Conservation (phyloP, 2,888 invertebrate species). For the Pristionchus entomophagus region DNA sequence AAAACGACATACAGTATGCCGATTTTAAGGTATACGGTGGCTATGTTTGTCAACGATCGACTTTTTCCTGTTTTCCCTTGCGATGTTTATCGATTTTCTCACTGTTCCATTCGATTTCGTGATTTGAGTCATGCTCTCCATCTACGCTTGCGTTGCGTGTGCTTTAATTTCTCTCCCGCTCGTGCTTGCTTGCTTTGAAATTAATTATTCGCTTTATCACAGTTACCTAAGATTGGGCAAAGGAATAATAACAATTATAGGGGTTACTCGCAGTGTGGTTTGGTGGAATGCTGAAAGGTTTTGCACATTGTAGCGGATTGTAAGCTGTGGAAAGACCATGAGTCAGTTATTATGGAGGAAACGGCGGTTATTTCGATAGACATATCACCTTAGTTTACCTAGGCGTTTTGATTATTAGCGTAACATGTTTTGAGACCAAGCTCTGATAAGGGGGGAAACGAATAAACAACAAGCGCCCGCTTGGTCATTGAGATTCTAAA, state of each 20-base stretch:
- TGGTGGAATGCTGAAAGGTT: constrained; percentile 36
- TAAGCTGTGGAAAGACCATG: constrained; percentile 11
- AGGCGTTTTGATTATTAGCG: not conserved
- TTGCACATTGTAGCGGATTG: constrained; percentile 26
- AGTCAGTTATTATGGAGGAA: constrained; percentile 21
- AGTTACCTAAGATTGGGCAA: not conserved
- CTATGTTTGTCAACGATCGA: not conserved
- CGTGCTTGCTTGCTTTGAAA: not conserved
- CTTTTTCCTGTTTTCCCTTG: not conserved
- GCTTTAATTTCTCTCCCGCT: not conserved
- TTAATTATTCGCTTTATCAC: not conserved
- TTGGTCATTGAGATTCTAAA: constrained; percentile 16
- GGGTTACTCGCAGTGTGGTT: constrained; percentile 30
- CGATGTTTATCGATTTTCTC: not conserved
- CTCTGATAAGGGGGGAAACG: not conserved
- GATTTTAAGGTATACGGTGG: not conserved
- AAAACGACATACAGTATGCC: not conserved
- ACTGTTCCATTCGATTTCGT: not conserved
- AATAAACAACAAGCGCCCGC: constrained; percentile 6
- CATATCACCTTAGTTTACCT: constrained; percentile 27
- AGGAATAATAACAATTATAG: constrained; percentile 21
- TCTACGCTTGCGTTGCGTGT: too few relatives aligned
- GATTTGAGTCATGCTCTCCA: too few relatives aligned
- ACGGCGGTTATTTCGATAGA: not conserved
- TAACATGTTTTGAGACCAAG: constrained; percentile 22